Base-by-base conservation (phyloP, 1,140 invertebrate genomes). In the Matsumurasca onukii region DNA sequence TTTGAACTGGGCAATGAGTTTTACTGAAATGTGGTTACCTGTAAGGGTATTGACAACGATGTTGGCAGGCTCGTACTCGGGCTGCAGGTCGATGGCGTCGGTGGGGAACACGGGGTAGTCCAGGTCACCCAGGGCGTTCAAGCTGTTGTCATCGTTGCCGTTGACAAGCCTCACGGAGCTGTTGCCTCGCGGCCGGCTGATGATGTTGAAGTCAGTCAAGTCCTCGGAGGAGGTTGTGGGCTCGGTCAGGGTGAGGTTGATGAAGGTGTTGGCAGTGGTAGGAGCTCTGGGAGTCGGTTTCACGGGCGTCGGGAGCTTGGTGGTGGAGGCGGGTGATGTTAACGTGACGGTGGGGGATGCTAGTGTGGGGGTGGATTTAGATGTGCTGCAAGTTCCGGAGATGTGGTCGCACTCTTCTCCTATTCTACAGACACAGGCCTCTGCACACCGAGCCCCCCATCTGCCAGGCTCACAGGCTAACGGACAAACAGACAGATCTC, bases 381-480 rank as follows among this genome's bases (percentile, higher is more conserved):
- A 48, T 1, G 49, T 25, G 2, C 81, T 82, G 73, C 91, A 92
- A 24, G 82, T 80, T 5, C 91, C 91, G 71, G 85, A 84, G 62
- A 86, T 85, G 0, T 91, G 89, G 76, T 94, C 90, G 75, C 92
- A 94, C 1, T 81, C 84, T 1, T 89, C 89, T 31, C 84, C 86
- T 75, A 93, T 90, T 70, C 86, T 82, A 75, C 93, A 95, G 69
- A 89, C 84, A 76, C 91, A 94, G 0, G 86, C 80, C 68, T 86
- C 80, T 85, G 93, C 90, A 76, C 94, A 96, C 76, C 94, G 90
- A 68, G 92, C 88, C 27, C 94, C 94, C 79, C 87, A 95, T 78
- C 91, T 94, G 57, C 93, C 93, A 76, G 92, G 91, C 0, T 92
- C 91, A 73, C 94, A 96, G 69, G 92, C 91, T 92, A 77, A 39